Evolutionary conservation across 1,140 invertebrate species (phyloP), one percentile per base, ranked within the genome.

Genomic region (Drosophila lini): DNA sequence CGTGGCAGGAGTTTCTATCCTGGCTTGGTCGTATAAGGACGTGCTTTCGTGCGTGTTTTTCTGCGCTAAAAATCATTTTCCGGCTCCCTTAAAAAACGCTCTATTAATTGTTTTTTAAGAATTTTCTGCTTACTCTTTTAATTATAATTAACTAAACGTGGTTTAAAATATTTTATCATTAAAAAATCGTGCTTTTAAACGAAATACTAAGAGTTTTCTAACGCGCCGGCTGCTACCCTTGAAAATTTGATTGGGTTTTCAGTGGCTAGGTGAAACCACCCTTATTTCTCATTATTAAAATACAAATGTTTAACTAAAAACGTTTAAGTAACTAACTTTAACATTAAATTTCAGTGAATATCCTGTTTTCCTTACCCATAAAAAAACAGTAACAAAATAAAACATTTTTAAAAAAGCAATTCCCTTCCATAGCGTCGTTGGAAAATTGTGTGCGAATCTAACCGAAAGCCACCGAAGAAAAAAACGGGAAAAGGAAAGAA

Each of bases 1-100:
- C 80, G 82, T 80, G 48, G 57, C 58, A 55, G 58, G 77, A 86
- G 83, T 88, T 89, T 83, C 68, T 69, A 80, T 63, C 80, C 76
- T 80, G 81, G 11, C 48, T 44, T 80, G 52, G 68, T 79, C 71
- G 83, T 71, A 84, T 64, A 34, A 59, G 82, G 82, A 86, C 80
- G 83, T 86, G 47, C 34, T 22, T 22, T 53, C 52, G 34, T 74
- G 41, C 36, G 40, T 62, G 48, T 31, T 74, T 52, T n/a, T 25
- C 53, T 52, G 32, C 15, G 28, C 40, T 22, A 5, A 32, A 52
- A 25, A 41, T 41, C 28, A 19, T 59, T 48, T 36, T 15, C 15
- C 25, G 56, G 40, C 6, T 31, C 5, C n/a, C 31, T 7, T 34
- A 0, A 50, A 52, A n/a, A 25, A 25, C 7, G 15, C 3, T 56